These are phyloP conservation scores for Cepaea nemoralis DNA, from an alignment of 1,140 invertebrate genomes.

Conservation along the genomic window DNA sequence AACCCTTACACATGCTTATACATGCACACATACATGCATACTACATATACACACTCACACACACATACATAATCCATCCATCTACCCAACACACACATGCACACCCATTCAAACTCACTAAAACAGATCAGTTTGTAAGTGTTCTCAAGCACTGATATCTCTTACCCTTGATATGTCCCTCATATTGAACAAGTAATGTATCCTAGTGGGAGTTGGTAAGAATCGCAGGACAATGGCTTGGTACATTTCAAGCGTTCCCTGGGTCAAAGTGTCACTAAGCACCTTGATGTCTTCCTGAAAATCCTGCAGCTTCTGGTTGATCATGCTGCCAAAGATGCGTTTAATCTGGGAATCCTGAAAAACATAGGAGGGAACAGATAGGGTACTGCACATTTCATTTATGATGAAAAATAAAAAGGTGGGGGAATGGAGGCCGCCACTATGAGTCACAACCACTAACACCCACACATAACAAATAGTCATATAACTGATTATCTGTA, in stretches of 20 bases:
- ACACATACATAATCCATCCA: too few relatives aligned
- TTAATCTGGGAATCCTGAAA: constrained; percentile 79
- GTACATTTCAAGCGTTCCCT: constrained; percentile 83
- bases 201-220: constrained; percentile 87
- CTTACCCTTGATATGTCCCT: constrained; percentile 85
- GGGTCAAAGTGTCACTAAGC: constrained; percentile 75
- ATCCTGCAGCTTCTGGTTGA: constrained; percentile 82
- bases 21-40: too few relatives aligned
- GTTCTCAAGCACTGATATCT: neutral
- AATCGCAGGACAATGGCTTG: constrained; percentile 80
- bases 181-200: constrained; percentile 89
- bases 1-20: too few relatives aligned
- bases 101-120: too few relatives aligned
- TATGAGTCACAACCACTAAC: too few relatives aligned
- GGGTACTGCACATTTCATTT: too few relatives aligned
- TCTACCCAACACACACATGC: too few relatives aligned
- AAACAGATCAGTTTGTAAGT: neutral
- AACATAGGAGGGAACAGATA: neutral
- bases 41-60: too few relatives aligned
- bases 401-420: too few relatives aligned
- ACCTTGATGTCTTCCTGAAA: constrained; percentile 85
- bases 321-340: constrained; percentile 86
- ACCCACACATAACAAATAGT: too few relatives aligned
- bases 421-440: too few relatives aligned
- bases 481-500: too few relatives aligned